Conservation (phyloP, 1,140 invertebrate genomes). For the Drosophila rufa region DNA sequence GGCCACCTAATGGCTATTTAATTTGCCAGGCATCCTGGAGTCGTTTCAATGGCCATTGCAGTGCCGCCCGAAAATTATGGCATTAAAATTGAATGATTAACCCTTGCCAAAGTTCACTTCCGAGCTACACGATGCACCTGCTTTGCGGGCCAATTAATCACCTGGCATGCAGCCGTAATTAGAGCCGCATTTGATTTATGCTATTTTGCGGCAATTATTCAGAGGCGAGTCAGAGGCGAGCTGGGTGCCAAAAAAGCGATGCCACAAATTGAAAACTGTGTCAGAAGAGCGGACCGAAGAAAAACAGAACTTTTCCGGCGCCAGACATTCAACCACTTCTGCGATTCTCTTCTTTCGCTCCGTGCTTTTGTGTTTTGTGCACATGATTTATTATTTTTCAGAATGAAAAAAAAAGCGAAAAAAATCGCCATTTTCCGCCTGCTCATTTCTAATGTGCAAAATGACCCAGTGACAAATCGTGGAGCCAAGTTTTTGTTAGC, state of each 20-base stretch:
- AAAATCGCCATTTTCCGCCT: constrained; percentile 7
- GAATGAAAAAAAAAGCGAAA: not conserved
- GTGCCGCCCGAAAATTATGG: constrained; percentile 24
- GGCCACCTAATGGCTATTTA: constrained; percentile 61
- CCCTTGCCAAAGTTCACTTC: constrained; percentile 23
- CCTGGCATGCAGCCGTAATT: constrained; percentile 21
- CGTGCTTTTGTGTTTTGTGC: constrained; percentile 43
- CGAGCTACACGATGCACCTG: constrained; percentile 17
- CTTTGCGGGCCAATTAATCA: constrained; percentile 41
- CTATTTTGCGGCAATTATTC: constrained; percentile 67
- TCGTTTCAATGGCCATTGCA: constrained; percentile 12
- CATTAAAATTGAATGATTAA: constrained; percentile 64
- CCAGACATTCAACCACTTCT: constrained; percentile 59
- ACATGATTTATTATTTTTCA: constrained; percentile 68
- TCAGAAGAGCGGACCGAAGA: constrained; percentile 48
- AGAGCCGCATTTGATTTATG: constrained; percentile 60
- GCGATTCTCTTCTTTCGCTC: constrained; percentile 7
- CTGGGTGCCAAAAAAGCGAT: constrained; percentile 36
- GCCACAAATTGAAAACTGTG: constrained; percentile 66
- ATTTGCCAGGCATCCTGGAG: constrained; percentile 39
- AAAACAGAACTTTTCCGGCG: constrained; percentile 60
- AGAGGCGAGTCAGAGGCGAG: constrained; percentile 18
- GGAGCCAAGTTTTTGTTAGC: constrained; percentile 51
- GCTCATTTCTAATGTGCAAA: constrained; percentile 62
- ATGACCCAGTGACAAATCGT: constrained; percentile 75